A percentile compares a stretch with the other conserved stretches of the same genome.
These are phyloP conservation scores for Agrilus cyanescens DNA, from an alignment of 2,888 invertebrate genomes.

Conservation along the genomic window DNA sequence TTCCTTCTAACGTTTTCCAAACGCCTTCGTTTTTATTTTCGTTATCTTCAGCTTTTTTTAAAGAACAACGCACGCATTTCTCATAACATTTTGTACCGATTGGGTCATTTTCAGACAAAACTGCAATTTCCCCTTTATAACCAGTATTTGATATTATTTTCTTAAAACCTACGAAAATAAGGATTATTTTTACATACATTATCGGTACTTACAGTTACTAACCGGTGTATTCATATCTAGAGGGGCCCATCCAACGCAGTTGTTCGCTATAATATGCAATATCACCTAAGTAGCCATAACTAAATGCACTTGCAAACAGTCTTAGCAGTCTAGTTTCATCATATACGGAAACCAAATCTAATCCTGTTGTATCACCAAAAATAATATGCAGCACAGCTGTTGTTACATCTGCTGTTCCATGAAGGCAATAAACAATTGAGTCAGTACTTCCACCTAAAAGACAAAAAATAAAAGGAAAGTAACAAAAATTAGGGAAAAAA, in stretches of 20 bases:
- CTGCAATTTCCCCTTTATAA: constrained; percentile 50
- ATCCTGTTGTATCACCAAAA: constrained; percentile 57
- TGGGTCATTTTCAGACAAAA: constrained; percentile 38
- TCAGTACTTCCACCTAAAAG: constrained; percentile 56
- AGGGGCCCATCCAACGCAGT: constrained; percentile 77
- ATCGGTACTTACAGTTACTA: constrained; percentile 2
- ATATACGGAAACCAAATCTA: constrained; percentile 66
- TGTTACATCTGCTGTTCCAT: constrained; percentile 66
- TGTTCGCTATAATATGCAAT: constrained; percentile 67
- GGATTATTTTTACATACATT: neutral
- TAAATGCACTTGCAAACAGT: constrained; percentile 64
- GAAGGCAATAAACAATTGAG: constrained; percentile 65
- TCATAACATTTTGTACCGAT: constrained; percentile 37
- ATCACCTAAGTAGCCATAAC: constrained; percentile 80
- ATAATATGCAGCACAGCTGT: constrained; percentile 76
- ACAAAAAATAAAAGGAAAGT: constrained; percentile 26
- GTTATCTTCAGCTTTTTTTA: constrained; percentile 12
- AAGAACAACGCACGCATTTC: constrained; percentile 37
- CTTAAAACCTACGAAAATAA: constrained; percentile 40
- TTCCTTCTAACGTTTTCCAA: constrained; percentile 54
- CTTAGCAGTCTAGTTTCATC: constrained; percentile 47
- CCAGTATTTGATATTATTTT: constrained; percentile 50
- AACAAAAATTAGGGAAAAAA: neutral
- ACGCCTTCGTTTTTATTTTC: constrained; percentile 13
- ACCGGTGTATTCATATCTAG: constrained; percentile 70